Base-by-base conservation (phyloP, 1,140 invertebrate genomes). In the Leptinotarsa texana region DNA sequence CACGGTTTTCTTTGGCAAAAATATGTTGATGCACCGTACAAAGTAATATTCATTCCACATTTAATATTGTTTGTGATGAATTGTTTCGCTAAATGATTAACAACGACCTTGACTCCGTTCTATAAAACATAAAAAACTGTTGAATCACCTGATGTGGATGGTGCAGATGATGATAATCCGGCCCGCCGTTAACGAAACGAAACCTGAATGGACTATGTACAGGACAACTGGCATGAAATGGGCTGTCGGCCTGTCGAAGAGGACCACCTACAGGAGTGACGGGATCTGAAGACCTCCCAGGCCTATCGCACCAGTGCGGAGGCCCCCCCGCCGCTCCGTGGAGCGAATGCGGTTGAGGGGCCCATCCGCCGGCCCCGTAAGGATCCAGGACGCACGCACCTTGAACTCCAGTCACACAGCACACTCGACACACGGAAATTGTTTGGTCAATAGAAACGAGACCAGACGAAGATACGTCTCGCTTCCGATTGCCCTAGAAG, bases 121-220 rank as follows among this genome's bases (percentile, higher is more conserved):
- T 57, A 2, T 57, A 1, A 18, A n/a, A 57, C 2, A 17, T 18
- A 4, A 13, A 57, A 57, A 57, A 42, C 8, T 42, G 33, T 11
- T 42, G 33, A 42, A 57, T 76, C 69, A 79, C 78, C 78, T 79
- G 78, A 73, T 79, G 78, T 18, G 75, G 76, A 48, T 74, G 75
- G 65, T 79, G 78, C 70, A 76, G 21, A 63, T 76, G 72, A 67
- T 73, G 73, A 33, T 57, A 74, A 21, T 79, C 78, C 13, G 85
- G 83, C 21, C 85, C 86, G 49, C 89, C 89, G 82, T 90, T 90
- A 66, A 86, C 86, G 80, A 88, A 88, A 78, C 89, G 87, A 82
- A 89, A 90, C 5, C 90, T 84, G 81, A 89, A 91, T 0, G 90
- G 90, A 76, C 89, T 91, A 82, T 91, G 90, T 69, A 91, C 89